Evolutionary conservation across 2,797 vertebrate species (phyloP), one percentile per base, ranked within the genome.

Genomic region (Melanotaenia trifasciata): DNA sequence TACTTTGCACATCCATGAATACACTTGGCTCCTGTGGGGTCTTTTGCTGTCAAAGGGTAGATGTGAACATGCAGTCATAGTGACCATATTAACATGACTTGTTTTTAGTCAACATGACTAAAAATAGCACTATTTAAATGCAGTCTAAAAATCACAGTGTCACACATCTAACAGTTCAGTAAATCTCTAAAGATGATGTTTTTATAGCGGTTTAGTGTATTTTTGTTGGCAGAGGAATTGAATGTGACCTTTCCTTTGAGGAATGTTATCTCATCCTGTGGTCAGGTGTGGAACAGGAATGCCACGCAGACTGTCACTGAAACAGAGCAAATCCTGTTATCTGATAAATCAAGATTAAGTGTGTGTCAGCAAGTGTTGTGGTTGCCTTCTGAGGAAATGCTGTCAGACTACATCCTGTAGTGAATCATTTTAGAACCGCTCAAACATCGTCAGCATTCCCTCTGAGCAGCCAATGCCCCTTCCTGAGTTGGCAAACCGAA

Each of bases 301-400:
- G 26, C 9, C 67, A 69, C 9, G 66, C 66, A 51, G 38, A 47
- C 30, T 59, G 58, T 35, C 3, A 11, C 60, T 64, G 74, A 80
- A 43, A 58, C 47, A 60, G 51, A 62, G n/a, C 69, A 78, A 70
- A 70, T 36, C 33, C 47, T 8, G 61, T 61, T 64, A 43, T 67
- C 58, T 20, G 38, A 38, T 67, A 61, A 62, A 68, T 68, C 35
- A 13, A 63, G 67, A 82, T 74, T 50, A 66, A 71, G 43, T 53
- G 24, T 67, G 36, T 70, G 63, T 64, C 71, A 67, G 26, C 53
- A 24, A 28, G 64, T 53, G 65, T 66, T 70, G 58, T 38, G 72
- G 60, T 58, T 60, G 18, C 57, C 40, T 43, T 78, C 54, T 16
- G 58, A 12, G 56, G 74, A 65, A 76, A 78, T 28, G 5, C 72